These are phyloP conservation scores for Rissa tridactyla DNA, from an alignment of 2,113 vertebrate genomes.

Conservation along the genomic window DNA sequence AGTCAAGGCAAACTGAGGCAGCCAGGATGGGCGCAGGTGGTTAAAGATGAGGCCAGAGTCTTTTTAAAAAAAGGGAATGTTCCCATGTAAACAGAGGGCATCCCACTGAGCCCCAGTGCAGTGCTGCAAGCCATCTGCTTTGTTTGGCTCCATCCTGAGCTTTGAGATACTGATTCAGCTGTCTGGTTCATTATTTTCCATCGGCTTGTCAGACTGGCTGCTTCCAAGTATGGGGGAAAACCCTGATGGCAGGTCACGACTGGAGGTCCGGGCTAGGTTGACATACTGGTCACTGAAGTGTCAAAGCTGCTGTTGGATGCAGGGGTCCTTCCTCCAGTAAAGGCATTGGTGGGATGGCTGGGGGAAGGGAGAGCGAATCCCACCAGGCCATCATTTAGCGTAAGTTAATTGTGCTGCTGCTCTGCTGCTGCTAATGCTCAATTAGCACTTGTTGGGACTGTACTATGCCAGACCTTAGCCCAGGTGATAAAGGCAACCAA, in stretches of 20 bases:
- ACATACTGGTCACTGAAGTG: fast-evolving
- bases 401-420: neutral
- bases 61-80: neutral
- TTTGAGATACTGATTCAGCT: neutral
- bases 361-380: neutral
- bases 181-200: neutral
- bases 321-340: neutral
- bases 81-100: neutral
- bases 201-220: neutral
- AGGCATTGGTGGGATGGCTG: fast-evolving
- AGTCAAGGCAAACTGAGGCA: neutral
- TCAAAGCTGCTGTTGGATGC: neutral
- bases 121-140: neutral
- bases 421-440: neutral
- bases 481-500: neutral
- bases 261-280: neutral
- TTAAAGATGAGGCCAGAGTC: neutral
- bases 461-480: neutral
- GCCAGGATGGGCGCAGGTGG: fast-evolving
- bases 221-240: neutral
- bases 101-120: neutral
- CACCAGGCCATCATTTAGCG: neutral
- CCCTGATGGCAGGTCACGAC: neutral
- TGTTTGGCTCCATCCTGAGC: neutral
- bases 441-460: neutral